These are phyloP conservation scores for Morinoia aosen DNA, from an alignment of 2,888 invertebrate species.

Conservation along the genomic window DNA sequence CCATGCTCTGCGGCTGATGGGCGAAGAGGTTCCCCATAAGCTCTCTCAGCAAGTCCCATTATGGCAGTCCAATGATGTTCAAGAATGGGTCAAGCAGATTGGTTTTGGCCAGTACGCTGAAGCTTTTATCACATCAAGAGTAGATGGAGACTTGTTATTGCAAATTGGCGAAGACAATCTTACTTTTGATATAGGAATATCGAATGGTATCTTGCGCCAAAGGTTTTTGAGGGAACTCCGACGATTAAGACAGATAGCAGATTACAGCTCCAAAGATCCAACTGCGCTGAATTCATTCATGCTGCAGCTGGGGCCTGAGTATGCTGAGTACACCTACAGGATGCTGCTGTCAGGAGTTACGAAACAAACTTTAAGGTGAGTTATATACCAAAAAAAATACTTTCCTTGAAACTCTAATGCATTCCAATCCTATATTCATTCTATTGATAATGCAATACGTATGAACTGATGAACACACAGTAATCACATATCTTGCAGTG, in stretches of 20 bases:
- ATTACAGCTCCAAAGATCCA: conserved; percentile 93
- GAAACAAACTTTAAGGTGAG: conserved; percentile 82
- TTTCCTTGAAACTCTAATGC: conserved; percentile 13
- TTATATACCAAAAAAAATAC: not conserved
- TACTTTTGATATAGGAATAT: conserved; percentile 90
- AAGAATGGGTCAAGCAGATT: conserved; percentile 97
- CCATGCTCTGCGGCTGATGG: conserved; percentile 90
- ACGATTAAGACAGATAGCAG: conserved; percentile 94
- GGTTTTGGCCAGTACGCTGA: conserved; percentile 88
- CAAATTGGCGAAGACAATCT: conserved; percentile 94
- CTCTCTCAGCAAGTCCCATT: conserved; percentile 97
- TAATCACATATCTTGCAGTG: not conserved
- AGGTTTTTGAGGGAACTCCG: conserved; percentile 93
- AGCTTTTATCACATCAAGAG: conserved; percentile 90
- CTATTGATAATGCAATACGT: not conserved
- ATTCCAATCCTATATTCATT: not conserved
- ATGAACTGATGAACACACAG: not conserved
- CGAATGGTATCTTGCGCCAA: conserved; percentile 92
- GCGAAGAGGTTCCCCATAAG: conserved; percentile 97
- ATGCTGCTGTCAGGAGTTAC: conserved; percentile 97
- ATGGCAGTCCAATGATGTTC: conserved; percentile 96
- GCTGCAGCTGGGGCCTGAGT: conserved; percentile 86
- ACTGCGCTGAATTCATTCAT: conserved; percentile 91
- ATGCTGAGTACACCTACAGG: conserved; percentile 95
- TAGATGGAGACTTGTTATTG: conserved; percentile 95